phyloP scores from a whole-genome alignment of 2,797 vertebrate species.

The Ataeniobius toweri region DNA sequence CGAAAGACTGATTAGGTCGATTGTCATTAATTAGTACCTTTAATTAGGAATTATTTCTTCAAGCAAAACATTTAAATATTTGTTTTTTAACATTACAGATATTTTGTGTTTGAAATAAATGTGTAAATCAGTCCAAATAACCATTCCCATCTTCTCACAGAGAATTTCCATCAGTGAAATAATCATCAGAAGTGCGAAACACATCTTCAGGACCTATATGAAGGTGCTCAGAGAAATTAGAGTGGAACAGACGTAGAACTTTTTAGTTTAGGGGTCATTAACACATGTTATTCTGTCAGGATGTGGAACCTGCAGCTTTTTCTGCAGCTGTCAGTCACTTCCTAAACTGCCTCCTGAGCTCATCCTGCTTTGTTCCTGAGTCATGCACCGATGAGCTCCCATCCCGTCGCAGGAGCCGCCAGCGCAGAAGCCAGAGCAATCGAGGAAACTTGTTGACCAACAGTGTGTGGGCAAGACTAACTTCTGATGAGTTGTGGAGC shows the following conservation, averaged over 20 bases:
- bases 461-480: slow-evolving; percentile 85
- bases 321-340: slow-evolving; percentile 96
- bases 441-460: slow-evolving; percentile 77
- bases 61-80: too few relatives aligned
- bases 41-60: too few relatives aligned
- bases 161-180: slow-evolving; percentile 90
- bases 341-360: slow-evolving; percentile 94
- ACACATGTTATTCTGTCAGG: slow-evolving; percentile 70
- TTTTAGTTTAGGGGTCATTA: background rate
- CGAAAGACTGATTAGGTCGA: too few relatives aligned
- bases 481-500: slow-evolving; percentile 89
- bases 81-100: too few relatives aligned
- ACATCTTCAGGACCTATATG: slow-evolving; percentile 93
- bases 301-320: slow-evolving; percentile 90
- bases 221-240: slow-evolving; percentile 78
- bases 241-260: background rate
- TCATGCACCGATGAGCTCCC: slow-evolving; percentile 84
- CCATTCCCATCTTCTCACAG: slow-evolving; percentile 71
- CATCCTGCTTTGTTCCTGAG: slow-evolving; percentile 85
- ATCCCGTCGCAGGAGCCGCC: slow-evolving; percentile 89
- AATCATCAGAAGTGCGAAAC: slow-evolving; percentile 93
- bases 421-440: slow-evolving; percentile 85
- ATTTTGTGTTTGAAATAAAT: background rate
- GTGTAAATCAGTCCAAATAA: background rate
- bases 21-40: too few relatives aligned